Evolutionary conservation across 2,113 vertebrate genomes (phyloP), one percentile per base, ranked within the genome.

Genomic region (Leptodactylus fuscus): DNA sequence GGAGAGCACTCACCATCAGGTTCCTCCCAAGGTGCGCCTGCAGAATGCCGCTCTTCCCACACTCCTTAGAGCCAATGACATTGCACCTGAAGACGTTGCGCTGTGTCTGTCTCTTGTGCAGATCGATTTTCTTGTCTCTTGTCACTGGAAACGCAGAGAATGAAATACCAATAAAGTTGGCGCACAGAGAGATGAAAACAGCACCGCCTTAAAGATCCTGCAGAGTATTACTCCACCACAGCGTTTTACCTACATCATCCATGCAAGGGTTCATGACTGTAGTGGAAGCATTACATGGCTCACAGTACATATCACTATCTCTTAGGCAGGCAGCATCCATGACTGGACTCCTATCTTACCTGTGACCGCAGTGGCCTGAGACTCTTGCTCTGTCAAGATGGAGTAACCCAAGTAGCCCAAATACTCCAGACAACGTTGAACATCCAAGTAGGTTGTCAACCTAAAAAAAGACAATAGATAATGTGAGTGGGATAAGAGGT

Each of bases 31-130:
- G 94, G 85, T 98, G 97, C 49, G 96, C 94, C 87, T 99, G 97
- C 73, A 99, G 96, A 91, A 99, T 96, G 88, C 96, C 95, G 53
- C 94, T 96, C 91, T 99, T 99, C 62, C 98, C 98, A 82, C 96
- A 96, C 88, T 91, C 94, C 44, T 92, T 94, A 77, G 95, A 93
- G 3, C 98, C 98, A 87, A 99, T 89, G 38, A 99, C 94, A 22
- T 98, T 98, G 90, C 98, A 99, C 88, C 95, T 92, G 91, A 99
- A 99, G 34, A 99, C 98, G 29, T 96, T 99, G 86, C 98, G 96
- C 91, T 99, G 98, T 32, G 98, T 99, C 86, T 99, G 98, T 81
- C 97, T 97, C 93, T 99, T 99, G 92, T 99, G 98, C 49, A 99
- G 95, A 87, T 99, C 98, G 81, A 99, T 98, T 88, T 97, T 96